Base-by-base conservation (phyloP, 2,797 vertebrate species). In the Semotilus atromaculatus region DNA sequence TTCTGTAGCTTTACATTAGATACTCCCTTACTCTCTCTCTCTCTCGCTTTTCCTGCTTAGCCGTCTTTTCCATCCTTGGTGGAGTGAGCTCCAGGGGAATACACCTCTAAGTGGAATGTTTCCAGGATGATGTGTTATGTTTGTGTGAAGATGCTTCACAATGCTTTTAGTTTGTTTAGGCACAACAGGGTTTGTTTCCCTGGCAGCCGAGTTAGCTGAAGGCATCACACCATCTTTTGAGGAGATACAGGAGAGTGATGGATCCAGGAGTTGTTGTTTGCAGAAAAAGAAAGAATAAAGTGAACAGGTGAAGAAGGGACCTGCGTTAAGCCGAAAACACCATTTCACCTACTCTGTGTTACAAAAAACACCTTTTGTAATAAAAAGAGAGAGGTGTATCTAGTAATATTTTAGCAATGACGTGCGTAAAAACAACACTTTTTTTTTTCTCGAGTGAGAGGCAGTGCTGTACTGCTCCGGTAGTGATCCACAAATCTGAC, bases 171-270 rank as follows among this genome's bases (percentile, higher is more conserved):
- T 84, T 88, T 88, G 73, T 82, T 67, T 73, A 71, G 80, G 77
- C 72, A 86, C 76, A 84, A 83, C 82, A 71, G 77, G 67, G 74
- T 87, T 87, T 87, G 87, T 88, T 89, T 85, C 43, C 73, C 80
- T 83, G 40, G 85, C 55, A 82, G 81, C 53, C 1, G 14, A 19
- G 78, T 70, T n/a, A 60, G 76, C 60, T 84, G 81, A 84, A 85
- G 72, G 66, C 19, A 80, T 72, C 53, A 31, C 21, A 58, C 43
- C 21, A 51, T 80, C 60, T 80, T 86, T 86, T 76, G 53, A 26
- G 45, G 34, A 23, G 58, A 81, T 80, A 86, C 84, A 86, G 83
- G 86, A 84, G 80, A 83, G 36, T 62, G 68, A 86, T 70, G 75
- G 81, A 79, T 70, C 66, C 79, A 43, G 40, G 36, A 67, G 68